Conservation (phyloP, 2,888 invertebrate species). For the Pseudeuparius sepicola region DNA sequence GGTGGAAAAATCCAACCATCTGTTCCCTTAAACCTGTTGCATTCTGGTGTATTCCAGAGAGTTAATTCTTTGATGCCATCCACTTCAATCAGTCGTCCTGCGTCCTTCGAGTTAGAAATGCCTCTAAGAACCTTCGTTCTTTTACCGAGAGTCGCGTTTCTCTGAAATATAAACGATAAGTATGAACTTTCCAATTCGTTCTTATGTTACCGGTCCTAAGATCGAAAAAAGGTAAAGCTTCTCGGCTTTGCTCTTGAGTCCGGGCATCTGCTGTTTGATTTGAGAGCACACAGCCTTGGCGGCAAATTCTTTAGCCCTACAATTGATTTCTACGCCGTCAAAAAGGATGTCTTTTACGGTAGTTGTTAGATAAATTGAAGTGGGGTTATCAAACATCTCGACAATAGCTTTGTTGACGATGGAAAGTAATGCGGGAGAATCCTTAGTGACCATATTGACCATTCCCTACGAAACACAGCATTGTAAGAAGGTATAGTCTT, state of each 20-base stretch:
- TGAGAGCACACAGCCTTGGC: slow-evolving; percentile 62
- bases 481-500: too few species aligned
- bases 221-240: slow-evolving; percentile 63
- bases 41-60: slow-evolving; percentile 56
- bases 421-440: slow-evolving; percentile 56
- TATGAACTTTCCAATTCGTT: slow-evolving; percentile 2
- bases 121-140: slow-evolving; percentile 68
- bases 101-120: slow-evolving; percentile 56
- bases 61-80: slow-evolving; percentile 52
- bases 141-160: slow-evolving; percentile 59
- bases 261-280: slow-evolving; percentile 53
- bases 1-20: slow-evolving; percentile 85
- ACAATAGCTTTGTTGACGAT: slow-evolving; percentile 58
- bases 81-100: slow-evolving; percentile 62
- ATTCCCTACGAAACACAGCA: slow-evolving; percentile 48
- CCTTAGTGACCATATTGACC: slow-evolving; percentile 46
- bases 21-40: slow-evolving; percentile 70
- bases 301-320: slow-evolving; percentile 62
- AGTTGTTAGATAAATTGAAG: slow-evolving; percentile 50
- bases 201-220: slow-evolving; percentile 52
- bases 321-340: slow-evolving; percentile 61
- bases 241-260: slow-evolving; percentile 41
- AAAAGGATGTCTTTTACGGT: slow-evolving; percentile 65
- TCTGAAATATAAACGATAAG: slow-evolving; percentile 40
- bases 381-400: slow-evolving; percentile 55